Evolutionary conservation across 2,113 vertebrate genomes (phyloP).

Genomic region (Petrocephalus zakoni): DNA sequence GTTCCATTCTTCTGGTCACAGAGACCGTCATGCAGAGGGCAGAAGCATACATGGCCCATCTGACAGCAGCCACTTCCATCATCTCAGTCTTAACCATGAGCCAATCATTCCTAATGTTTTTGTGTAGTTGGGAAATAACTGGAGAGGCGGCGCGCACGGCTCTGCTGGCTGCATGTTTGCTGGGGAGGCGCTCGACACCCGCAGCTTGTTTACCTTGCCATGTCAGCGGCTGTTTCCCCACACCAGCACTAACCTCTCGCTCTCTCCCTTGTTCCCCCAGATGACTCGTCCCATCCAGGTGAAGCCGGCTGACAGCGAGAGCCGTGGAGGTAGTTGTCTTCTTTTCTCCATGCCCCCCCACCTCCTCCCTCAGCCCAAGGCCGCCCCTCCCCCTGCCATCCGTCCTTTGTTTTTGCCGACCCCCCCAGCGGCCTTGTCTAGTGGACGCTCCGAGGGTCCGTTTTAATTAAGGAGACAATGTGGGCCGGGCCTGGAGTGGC

Average conservation of each 20-base stretch:
- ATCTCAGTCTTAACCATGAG: slow-evolving; percentile 5
- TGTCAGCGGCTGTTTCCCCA: slow-evolving; percentile 21
- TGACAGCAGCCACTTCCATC: slow-evolving; percentile 9
- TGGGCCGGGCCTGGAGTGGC: slow-evolving; percentile 39
- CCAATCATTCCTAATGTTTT: slow-evolving; percentile 27
- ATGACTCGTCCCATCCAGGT: slow-evolving; percentile 99
- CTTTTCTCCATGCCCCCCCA: slow-evolving; percentile 56
- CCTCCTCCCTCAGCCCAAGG: slow-evolving; percentile 10
- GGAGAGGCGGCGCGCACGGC: neutral
- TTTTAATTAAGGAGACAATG: slow-evolving; percentile 54
- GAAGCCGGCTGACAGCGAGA: slow-evolving; percentile 98
- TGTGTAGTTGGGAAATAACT: slow-evolving; percentile 24
- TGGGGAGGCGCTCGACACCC: slow-evolving; percentile 28
- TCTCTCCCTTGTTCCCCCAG: slow-evolving; percentile 59
- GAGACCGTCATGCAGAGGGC: slow-evolving; percentile 13
- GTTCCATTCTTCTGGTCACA: slow-evolving; percentile 38
- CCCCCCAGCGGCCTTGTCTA: slow-evolving; percentile 22
- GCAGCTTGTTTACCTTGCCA: slow-evolving; percentile 31
- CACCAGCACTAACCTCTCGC: slow-evolving; percentile 40
- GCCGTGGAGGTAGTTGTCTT: slow-evolving; percentile 94
- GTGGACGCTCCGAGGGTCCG: slow-evolving; percentile 40
- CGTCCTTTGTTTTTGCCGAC: neutral
- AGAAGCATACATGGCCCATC: slow-evolving; percentile 20
- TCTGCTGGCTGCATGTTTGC: slow-evolving; percentile 31
- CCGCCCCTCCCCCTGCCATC: neutral